Conservation (phyloP, 2,888 invertebrate genomes). For the Antitype chi region DNA sequence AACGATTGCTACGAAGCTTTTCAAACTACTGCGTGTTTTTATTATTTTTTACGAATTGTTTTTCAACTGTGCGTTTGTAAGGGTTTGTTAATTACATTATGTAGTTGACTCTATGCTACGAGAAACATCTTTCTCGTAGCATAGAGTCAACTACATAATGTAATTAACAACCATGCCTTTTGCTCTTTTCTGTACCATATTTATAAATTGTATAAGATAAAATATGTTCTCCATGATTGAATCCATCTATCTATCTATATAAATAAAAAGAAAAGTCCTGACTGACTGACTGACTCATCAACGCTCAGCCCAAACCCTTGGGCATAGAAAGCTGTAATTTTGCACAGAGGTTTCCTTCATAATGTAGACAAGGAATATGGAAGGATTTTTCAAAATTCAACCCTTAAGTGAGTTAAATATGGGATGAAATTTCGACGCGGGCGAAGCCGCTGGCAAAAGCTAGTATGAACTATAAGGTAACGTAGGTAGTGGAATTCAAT, state of each 20-base stretch:
- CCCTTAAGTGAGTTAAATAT: too few species aligned
- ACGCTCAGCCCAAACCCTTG: too few species aligned
- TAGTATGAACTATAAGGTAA: neutral
- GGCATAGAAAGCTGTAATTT: too few species aligned
- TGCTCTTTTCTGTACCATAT: neutral
- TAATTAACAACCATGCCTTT: neutral
- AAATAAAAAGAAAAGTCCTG: too few species aligned
- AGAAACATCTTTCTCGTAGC: neutral
- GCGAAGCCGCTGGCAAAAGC: too few species aligned
- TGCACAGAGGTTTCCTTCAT: too few species aligned
- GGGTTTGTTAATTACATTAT: neutral
- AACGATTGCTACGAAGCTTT: constrained; percentile 32
- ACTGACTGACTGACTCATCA: too few species aligned
- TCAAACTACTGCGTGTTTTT: constrained; percentile 18
- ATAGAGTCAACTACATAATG: constrained; percentile 6
- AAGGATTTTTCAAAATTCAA: too few species aligned
- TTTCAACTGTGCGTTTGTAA: constrained; percentile 23
- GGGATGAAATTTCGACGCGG: too few species aligned
- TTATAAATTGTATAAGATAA: neutral
- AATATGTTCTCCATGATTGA: neutral
- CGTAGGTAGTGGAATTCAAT: neutral
- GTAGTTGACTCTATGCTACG: neutral
- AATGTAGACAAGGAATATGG: too few species aligned
- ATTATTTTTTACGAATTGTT: constrained; percentile 15
- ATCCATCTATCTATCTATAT: too few species aligned